These are phyloP conservation scores for Harmothoe impar DNA, from an alignment of 2,888 invertebrate species.

Conservation along the genomic window DNA sequence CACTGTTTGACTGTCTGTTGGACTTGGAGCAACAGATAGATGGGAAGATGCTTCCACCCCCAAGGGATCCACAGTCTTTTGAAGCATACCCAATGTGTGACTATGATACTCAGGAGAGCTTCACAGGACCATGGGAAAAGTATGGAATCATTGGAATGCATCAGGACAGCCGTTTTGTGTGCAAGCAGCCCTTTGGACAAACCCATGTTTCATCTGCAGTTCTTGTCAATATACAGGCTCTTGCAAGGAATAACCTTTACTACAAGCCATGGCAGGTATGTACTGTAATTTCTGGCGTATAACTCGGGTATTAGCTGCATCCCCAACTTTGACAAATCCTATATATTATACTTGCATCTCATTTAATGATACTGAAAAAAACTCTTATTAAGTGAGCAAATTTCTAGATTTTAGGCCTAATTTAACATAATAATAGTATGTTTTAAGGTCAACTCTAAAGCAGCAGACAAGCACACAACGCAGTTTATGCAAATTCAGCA, in stretches of 20 bases:
- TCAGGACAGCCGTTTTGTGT: background rate
- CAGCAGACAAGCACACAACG: no score
- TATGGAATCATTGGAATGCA: conserved; percentile 5
- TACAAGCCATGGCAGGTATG: conserved; percentile 19
- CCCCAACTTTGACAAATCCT: no score
- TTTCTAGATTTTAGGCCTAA: no score
- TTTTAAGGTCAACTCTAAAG: no score
- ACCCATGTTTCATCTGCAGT: background rate
- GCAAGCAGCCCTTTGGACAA: background rate
- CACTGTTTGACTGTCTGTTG: background rate
- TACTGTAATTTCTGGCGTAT: no score
- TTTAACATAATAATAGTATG: no score
- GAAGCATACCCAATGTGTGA: background rate
- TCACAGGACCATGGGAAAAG: conserved; percentile 38
- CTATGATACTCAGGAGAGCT: background rate
- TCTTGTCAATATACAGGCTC: conserved; percentile 3
- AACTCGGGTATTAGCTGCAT: no score
- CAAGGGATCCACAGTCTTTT: background rate
- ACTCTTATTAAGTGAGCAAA: no score
- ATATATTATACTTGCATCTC: no score
- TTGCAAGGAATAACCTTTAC: background rate
- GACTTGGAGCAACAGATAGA: conserved; percentile 38
- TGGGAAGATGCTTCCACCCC: background rate
- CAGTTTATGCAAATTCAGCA: no score
- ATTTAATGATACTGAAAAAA: no score